Percentiles rank a stretch among this genome's conserved stretches.
Conservation (phyloP, 2,797 vertebrate genomes). For the Eptatretus atami region DNA sequence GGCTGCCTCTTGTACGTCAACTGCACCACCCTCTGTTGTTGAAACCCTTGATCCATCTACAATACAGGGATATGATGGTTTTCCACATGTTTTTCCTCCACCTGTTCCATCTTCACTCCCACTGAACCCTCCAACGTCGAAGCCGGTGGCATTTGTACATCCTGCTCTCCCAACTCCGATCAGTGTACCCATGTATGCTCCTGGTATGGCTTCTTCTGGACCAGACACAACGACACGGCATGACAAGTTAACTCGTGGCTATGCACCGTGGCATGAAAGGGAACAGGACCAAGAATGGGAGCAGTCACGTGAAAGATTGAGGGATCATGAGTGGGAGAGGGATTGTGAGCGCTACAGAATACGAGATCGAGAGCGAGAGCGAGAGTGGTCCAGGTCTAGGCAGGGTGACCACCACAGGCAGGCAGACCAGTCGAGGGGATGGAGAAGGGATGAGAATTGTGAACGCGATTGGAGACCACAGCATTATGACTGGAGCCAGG, state of each 20-base stretch:
- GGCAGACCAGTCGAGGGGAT: slow-evolving; percentile 2
- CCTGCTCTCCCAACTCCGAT: no score
- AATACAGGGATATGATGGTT: no score
- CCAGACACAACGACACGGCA: no score
- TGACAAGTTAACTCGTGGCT: not conserved
- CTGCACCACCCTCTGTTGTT: not conserved
- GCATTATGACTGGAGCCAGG: not conserved
- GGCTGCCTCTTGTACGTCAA: not conserved
- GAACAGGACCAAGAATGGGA: not conserved
- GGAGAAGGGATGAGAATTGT: not conserved
- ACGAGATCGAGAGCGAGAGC: not conserved
- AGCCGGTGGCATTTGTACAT: no score
- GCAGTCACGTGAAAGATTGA: not conserved
- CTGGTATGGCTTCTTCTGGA: no score
- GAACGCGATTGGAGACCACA: not conserved
- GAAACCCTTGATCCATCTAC: not conserved
- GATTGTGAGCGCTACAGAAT: not conserved
- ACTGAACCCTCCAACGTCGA: no score
- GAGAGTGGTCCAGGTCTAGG: not conserved
- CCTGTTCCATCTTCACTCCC: no score
- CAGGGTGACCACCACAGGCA: not conserved
- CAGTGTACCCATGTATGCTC: no score
- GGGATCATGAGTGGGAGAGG: not conserved
- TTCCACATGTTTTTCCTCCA: no score
- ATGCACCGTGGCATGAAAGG: not conserved